Evolutionary conservation across 2,888 invertebrate genomes (phyloP), one percentile per base, ranked within the genome.

Genomic region (Sphinx pinastri): DNA sequence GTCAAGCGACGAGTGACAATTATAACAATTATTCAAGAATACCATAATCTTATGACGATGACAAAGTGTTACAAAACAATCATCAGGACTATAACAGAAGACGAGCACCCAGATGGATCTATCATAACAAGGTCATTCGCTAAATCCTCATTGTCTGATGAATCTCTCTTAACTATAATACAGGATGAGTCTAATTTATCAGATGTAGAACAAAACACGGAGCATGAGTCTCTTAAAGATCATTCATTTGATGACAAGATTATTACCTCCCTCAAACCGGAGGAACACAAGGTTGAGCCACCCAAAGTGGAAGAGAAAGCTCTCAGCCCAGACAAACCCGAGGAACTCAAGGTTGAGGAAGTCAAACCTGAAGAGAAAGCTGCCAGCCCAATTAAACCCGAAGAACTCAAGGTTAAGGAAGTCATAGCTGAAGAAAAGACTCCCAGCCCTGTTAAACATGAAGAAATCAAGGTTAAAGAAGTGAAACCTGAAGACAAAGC

Each of bases 21-120:
- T 1, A 88, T 84, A 7, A 88, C 87, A 7, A 82, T 75, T 8
- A 83, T 78, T 71, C 87, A 91, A 76, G 80, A 84, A 70, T 92
- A 81, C 71, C 74, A 77, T 57, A 89, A 88, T 73, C 52, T 54
- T 45, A 45, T 38, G 13, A 74, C 77, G 14, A 84, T 84, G 68
- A 73, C 86, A 3, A 88, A 84, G 71, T 84, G 89, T 77, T 83
- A 83, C 12, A 91, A 90, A 79, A 90, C 83, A 12, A 90, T 84
- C n/a, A 80, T 87, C 0, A 88, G 78, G 73, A 93, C 89, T 7
- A 75, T 85, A 7, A 82, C 81, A 38, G 90, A 90, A 84, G 94
- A 94, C 76, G 88, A 89, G 79, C 82, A 90, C 74, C 90, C 91
- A 2, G 89, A 93, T 83, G 91, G 92, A 10, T 86, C 90, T 25